Evolutionary conservation across 2,888 invertebrate species (phyloP).

Genomic region (Drosophila mimica): DNA sequence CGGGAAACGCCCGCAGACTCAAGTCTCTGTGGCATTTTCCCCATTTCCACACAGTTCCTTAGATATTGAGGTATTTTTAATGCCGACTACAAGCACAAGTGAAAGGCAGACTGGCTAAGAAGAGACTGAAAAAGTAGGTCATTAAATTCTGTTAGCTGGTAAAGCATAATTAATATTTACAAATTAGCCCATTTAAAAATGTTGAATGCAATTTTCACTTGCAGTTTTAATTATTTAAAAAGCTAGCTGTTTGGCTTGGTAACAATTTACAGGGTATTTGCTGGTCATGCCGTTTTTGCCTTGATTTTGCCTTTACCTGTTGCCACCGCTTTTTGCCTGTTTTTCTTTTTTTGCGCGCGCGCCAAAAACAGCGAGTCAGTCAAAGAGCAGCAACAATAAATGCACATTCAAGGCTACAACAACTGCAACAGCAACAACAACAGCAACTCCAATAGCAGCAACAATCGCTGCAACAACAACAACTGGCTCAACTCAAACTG

Average conservation of each 20-base stretch:
- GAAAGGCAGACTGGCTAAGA: not conserved
- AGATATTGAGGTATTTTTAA: not conserved
- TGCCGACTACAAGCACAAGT: not conserved
- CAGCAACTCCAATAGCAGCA: conserved; percentile 16
- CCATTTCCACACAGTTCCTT: conserved; percentile 11
- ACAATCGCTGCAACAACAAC: not conserved
- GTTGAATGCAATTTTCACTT: not conserved
- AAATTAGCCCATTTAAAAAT: not conserved
- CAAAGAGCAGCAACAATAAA: conserved; percentile 64
- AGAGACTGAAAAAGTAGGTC: not conserved
- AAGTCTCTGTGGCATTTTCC: conserved; percentile 15
- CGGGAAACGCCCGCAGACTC: conserved; percentile 32
- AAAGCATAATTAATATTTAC: not conserved
- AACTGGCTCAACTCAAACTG: conserved; percentile 50
- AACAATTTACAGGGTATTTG: conserved; percentile 32
- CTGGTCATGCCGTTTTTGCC: conserved; percentile 13
- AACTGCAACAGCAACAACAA: conserved; percentile 40
- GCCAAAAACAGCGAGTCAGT: conserved; percentile 64
- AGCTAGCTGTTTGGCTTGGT: not conserved
- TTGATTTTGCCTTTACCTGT: conserved; percentile 12
- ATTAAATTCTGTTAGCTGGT: conserved; percentile 1
- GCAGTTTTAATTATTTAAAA: not conserved
- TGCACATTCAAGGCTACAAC: conserved; percentile 77
- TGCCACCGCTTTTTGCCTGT: conserved; percentile 21
- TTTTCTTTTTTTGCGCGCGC: conserved; percentile 59